A percentile compares a stretch with the other conserved stretches of the same genome.
phyloP scores from a whole-genome alignment of 30 jellyfish, hydroid and myxozoan genomes.

The Aurelia aurita region DNA sequence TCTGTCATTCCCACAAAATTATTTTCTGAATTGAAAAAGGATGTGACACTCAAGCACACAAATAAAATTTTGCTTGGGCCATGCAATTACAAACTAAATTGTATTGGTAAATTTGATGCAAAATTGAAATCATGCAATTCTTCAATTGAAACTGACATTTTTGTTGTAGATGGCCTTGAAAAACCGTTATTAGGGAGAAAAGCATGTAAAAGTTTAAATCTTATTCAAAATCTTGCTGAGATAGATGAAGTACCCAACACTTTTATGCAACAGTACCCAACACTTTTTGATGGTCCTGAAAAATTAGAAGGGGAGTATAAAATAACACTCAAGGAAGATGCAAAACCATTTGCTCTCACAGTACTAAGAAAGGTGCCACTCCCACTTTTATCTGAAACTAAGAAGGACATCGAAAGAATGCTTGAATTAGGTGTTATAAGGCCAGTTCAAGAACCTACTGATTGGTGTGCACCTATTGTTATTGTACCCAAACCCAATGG shows the following conservation, averaged over 20 bases:
- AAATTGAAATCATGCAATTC: too few relatives aligned
- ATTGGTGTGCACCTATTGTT: slow-evolving; percentile 75
- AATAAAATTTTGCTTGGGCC: too few relatives aligned
- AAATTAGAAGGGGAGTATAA: slow-evolving; percentile 42
- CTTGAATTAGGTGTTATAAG: slow-evolving; percentile 45
- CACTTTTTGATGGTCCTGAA: slow-evolving; percentile 48
- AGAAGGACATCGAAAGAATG: slow-evolving; percentile 62
- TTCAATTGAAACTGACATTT: too few relatives aligned
- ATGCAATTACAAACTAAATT: too few relatives aligned
- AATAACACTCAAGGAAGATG: slow-evolving; percentile 33
- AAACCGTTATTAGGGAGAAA: slow-evolving; percentile 43
- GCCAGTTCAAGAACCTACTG: slow-evolving; percentile 55
- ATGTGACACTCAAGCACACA: too few relatives aligned
- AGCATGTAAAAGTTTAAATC: slow-evolving; percentile 38
- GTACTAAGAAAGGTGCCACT: slow-evolving; percentile 69
- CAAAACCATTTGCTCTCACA: slow-evolving; percentile 44
- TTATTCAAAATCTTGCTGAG: slow-evolving; percentile 27
- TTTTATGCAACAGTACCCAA: slow-evolving; percentile 10
- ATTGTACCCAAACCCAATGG: slow-evolving; percentile 72
- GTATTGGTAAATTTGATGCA: too few relatives aligned
- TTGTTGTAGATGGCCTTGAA: too few relatives aligned
- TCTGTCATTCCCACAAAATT: too few relatives aligned
- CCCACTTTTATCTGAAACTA: slow-evolving; percentile 32
- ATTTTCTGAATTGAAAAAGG: too few relatives aligned
- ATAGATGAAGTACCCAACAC: background rate